phyloP scores from a whole-genome alignment of 35 echinoderm and acorn worm species.

The Acanthaster planci region DNA sequence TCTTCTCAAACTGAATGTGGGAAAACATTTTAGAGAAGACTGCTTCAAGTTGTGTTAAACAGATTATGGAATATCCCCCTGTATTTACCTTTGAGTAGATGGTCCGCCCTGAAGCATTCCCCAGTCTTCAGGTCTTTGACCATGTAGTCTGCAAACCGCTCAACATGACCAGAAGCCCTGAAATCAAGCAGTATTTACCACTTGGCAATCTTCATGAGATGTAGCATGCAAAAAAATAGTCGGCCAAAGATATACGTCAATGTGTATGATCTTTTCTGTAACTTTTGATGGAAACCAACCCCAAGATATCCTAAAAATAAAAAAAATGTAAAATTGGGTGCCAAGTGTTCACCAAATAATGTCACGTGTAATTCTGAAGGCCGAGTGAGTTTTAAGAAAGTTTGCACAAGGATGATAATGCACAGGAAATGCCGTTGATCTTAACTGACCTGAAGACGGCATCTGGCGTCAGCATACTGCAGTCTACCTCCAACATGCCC shows the following conservation, averaged over 20 bases:
- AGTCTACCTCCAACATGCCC: slow-evolving; percentile 89
- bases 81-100: slow-evolving; percentile 83
- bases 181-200: slow-evolving; percentile 3
- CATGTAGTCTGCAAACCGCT: slow-evolving; percentile 95
- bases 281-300: not conserved
- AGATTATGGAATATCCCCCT: not conserved
- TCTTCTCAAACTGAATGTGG: too few species aligned
- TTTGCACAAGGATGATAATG: not conserved
- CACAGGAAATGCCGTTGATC: not conserved
- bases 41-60: too few species aligned
- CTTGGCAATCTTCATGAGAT: too few species aligned
- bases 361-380: too few species aligned
- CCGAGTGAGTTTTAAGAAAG: not conserved
- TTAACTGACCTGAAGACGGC: slow-evolving; percentile 87
- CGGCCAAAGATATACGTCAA: too few species aligned
- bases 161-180: slow-evolving; percentile 97
- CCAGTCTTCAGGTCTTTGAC: slow-evolving; percentile 94
- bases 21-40: too few species aligned
- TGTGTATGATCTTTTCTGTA: too few species aligned
- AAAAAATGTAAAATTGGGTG: too few species aligned
- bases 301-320: too few species aligned
- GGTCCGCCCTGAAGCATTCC: slow-evolving; percentile 98
- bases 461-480: slow-evolving; percentile 83
- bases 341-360: too few species aligned
- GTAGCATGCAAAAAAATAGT: too few species aligned